Conservation (phyloP, 2,797 vertebrate species). For the Oreonectes daqikongensis region DNA sequence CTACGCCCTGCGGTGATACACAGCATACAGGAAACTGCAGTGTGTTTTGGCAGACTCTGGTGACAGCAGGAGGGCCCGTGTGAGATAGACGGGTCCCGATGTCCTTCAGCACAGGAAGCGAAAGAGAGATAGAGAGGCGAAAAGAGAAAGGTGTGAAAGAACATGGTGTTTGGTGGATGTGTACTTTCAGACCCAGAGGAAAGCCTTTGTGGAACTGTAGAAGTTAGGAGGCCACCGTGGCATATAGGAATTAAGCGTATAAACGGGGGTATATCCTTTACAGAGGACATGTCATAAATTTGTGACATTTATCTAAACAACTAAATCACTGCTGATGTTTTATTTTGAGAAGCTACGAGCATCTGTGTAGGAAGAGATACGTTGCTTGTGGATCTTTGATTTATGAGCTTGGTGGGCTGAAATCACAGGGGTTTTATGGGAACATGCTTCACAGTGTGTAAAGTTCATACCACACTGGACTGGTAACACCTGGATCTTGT, state of each 20-base stretch:
- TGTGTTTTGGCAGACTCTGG: constrained; percentile 67
- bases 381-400: constrained; percentile 53
- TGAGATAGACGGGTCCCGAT: constrained; percentile 59
- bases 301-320: constrained; percentile 21
- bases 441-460: constrained; percentile 47
- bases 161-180: constrained; percentile 12
- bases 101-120: constrained; percentile 52
- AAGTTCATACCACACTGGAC: constrained; percentile 55
- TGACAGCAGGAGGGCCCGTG: constrained; percentile 58
- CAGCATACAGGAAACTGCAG: constrained; percentile 61
- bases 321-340: constrained; percentile 24
- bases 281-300: constrained; percentile 2
- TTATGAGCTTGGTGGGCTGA: constrained; percentile 38
- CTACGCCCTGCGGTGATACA: neutral
- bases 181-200: neutral
- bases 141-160: constrained; percentile 22
- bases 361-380: constrained; percentile 45
- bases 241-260: neutral
- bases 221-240: neutral
- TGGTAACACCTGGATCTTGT: constrained; percentile 64
- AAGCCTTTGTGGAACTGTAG: constrained; percentile 13
- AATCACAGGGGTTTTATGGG: constrained; percentile 54
- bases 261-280: neutral
- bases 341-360: constrained; percentile 16
- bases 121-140: constrained; percentile 6